Conservation (phyloP, 1,140 invertebrate species). For the Hycleus phaleratus region DNA sequence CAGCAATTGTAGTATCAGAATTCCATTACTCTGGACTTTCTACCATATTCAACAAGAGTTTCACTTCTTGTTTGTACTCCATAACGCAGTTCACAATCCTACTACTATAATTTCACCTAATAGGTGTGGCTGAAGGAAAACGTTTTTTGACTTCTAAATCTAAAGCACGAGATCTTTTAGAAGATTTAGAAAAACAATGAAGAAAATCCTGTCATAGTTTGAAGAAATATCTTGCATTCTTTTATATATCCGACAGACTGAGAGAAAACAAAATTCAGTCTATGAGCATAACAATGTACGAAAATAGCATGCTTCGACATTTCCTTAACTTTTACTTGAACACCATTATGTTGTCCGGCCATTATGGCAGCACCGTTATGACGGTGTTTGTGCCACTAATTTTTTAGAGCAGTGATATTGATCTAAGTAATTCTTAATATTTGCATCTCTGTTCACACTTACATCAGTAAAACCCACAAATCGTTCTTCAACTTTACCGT, state of each 20-base stretch:
- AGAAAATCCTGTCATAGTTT: slow-evolving; percentile 2
- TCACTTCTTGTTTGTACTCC: neutral
- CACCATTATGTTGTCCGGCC: slow-evolving; percentile 26
- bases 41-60: neutral
- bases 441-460: slow-evolving; percentile 1
- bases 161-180: neutral
- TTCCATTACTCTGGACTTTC: slow-evolving; percentile 1
- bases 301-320: slow-evolving; percentile 29
- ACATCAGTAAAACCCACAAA: slow-evolving; percentile 22
- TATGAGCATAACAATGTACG: slow-evolving; percentile 36
- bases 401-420: slow-evolving; percentile 22
- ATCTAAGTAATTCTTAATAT: slow-evolving; percentile 18
- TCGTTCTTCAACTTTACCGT: slow-evolving; percentile 22
- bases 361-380: slow-evolving; percentile 34
- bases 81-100: too few relatives aligned
- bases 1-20: neutral
- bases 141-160: neutral
- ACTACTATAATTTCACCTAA: slow-evolving; percentile 7
- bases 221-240: slow-evolving; percentile 28
- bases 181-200: slow-evolving; percentile 12
- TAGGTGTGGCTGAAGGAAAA: neutral
- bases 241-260: slow-evolving; percentile 24
- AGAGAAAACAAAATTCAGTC: slow-evolving; percentile 33
- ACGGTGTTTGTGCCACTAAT: slow-evolving; percentile 35
- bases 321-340: slow-evolving; percentile 29